phyloP scores from a whole-genome alignment of 64 coral and sea anemone species.

The Montipora cactus region DNA sequence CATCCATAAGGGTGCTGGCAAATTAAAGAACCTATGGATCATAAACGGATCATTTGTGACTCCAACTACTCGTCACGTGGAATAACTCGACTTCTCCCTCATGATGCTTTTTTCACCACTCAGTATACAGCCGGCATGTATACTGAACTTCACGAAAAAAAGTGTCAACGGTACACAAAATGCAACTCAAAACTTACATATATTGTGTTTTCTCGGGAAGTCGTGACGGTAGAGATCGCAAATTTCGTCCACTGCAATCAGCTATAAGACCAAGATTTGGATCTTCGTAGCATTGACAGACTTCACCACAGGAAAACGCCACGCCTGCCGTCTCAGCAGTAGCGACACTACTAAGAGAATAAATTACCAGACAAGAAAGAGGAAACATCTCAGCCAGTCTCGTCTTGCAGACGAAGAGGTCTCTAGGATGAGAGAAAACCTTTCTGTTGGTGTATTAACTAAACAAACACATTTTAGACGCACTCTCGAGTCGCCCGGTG shows the following conservation, averaged over 20 bases:
- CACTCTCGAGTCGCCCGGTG: not conserved
- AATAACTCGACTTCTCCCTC: too few relatives aligned
- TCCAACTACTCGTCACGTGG: too few relatives aligned
- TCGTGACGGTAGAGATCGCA: not conserved
- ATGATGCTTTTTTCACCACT: too few relatives aligned
- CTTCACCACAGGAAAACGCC: conserved; percentile 2
- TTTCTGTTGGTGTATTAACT: conserved; percentile 11
- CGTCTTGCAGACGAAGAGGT: not conserved
- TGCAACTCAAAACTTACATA: not conserved
- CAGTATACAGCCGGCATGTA: too few relatives aligned
- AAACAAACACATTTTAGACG: not conserved
- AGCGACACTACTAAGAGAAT: not conserved
- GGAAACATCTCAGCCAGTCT: not conserved
- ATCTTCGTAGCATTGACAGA: conserved; percentile 8
- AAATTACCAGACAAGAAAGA: not conserved
- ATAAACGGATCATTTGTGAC: too few relatives aligned
- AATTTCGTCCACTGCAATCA: conserved; percentile 26
- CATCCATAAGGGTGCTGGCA: too few relatives aligned
- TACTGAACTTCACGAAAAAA: too few relatives aligned
- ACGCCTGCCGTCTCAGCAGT: not conserved
- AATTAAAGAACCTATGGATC: too few relatives aligned
- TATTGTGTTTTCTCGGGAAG: not conserved
- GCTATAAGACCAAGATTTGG: not conserved
- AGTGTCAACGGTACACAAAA: not conserved
- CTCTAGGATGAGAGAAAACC: not conserved